These are phyloP conservation scores for Pogonomyrmex californicus DNA, from an alignment of 1,140 invertebrate species.

Conservation along the genomic window DNA sequence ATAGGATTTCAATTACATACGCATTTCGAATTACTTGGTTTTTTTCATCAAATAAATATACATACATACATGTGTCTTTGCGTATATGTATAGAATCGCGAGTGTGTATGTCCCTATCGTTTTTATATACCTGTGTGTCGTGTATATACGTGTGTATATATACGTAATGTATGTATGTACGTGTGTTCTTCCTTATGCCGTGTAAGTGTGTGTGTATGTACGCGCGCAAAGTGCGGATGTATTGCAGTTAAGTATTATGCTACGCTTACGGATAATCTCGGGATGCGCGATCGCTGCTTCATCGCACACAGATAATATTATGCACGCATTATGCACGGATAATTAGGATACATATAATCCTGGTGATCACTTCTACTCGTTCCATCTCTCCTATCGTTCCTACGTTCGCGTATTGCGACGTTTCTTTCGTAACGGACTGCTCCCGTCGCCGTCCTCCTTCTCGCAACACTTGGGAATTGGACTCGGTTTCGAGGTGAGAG, in stretches of 20 bases:
- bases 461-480: conserved; percentile 47
- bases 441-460: conserved; percentile 10
- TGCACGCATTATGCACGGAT: conserved; percentile 38
- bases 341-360: conserved; percentile 53
- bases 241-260: conserved; percentile 54
- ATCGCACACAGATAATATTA: conserved; percentile 22
- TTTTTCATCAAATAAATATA: conserved; percentile 82
- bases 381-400: not conserved
- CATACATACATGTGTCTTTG: conserved; percentile 83
- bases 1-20: conserved; percentile 83
- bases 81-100: conserved; percentile 60
- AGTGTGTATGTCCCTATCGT: conserved; percentile 15
- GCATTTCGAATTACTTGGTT: conserved; percentile 80
- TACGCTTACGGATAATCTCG: conserved; percentile 57
- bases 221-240: conserved; percentile 53
- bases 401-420: conserved; percentile 12
- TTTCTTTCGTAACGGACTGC: conserved; percentile 4
- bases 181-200: conserved; percentile 9
- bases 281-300: conserved; percentile 31
- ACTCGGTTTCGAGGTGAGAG: conserved; percentile 58
- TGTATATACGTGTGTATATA: conserved; percentile 65
- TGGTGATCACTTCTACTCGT: not conserved
- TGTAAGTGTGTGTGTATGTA: conserved; percentile 26
- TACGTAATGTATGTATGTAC: conserved; percentile 48
- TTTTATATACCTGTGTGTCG: conserved; percentile 76